Evolutionary conservation across 30 jellyfish, hydroid and myxozoan species (phyloP).

Genomic region (Hydractinia echinata): DNA sequence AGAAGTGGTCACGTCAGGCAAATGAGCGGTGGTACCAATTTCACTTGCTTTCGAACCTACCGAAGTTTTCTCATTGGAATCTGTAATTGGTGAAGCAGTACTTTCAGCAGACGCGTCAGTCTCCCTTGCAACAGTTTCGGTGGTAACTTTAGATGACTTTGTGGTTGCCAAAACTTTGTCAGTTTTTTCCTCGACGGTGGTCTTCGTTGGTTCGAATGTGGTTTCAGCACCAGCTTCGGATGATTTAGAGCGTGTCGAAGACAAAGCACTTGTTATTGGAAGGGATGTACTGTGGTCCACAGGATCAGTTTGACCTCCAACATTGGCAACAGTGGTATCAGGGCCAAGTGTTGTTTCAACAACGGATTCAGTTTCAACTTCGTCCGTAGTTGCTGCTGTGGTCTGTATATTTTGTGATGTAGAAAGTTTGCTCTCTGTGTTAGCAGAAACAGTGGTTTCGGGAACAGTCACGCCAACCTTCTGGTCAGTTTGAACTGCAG

Average conservation of each 20-base stretch:
- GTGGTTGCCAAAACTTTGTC: not conserved
- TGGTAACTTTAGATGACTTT: not conserved
- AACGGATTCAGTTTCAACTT: not conserved
- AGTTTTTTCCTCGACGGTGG: not conserved
- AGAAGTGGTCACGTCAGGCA: not conserved
- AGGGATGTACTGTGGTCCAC: not conserved
- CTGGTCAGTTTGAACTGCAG: not conserved
- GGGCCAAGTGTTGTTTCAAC: conserved; percentile 30
- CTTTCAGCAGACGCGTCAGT: conserved; percentile 12
- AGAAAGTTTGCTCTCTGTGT: not conserved
- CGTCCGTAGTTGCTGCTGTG: conserved; percentile 27
- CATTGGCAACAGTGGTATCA: not conserved
- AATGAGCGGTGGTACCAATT: not conserved
- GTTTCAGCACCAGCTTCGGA: conserved; percentile 5
- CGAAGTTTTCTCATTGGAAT: not conserved
- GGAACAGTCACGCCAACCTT: not conserved
- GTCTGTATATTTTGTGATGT: conserved; percentile 11
- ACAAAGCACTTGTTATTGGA: conserved; percentile 3
- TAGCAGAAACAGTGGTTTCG: conserved; percentile 31
- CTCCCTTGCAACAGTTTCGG: not conserved
- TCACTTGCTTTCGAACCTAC: not conserved
- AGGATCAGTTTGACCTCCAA: not conserved
- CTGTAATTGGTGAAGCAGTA: not conserved
- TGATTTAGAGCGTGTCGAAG: not conserved
- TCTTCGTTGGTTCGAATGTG: not conserved